phyloP scores from a whole-genome alignment of 2,113 vertebrate species.

The Mola mola region DNA sequence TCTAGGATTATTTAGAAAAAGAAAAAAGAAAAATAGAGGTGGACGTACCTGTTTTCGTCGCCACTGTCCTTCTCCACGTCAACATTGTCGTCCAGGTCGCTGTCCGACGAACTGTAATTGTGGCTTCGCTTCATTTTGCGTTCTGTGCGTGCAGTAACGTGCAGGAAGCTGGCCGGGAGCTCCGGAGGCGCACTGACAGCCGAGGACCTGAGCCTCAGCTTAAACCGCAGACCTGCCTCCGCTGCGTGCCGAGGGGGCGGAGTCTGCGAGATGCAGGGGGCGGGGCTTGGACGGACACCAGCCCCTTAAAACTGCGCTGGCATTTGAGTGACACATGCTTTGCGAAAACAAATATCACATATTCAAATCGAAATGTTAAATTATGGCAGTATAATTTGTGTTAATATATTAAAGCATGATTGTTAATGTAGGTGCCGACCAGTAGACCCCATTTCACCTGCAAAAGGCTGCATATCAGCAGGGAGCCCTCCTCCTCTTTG shows the following conservation, averaged over 20 bases:
- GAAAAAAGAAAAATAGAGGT: too few relatives aligned
- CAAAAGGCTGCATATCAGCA: conserved; percentile 32
- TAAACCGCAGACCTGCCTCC: conserved; percentile 43
- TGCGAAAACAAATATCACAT: too few relatives aligned
- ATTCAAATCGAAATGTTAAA: too few relatives aligned
- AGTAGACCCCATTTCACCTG: conserved; percentile 16
- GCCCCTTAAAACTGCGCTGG: conserved; percentile 55
- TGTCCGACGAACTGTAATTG: conserved; percentile 94
- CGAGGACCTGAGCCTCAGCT: conserved; percentile 23
- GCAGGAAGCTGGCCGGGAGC: neutral
- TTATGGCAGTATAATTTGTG: too few relatives aligned
- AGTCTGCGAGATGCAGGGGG: conserved; percentile 3
- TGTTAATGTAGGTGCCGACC: conserved; percentile 1
- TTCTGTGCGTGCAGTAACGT: too few relatives aligned
- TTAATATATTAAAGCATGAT: conserved; percentile 3
- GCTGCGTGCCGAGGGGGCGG: conserved; percentile 47
- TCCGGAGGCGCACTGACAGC: conserved; percentile 31
- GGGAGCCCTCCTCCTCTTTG: conserved; percentile 43
- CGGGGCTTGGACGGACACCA: conserved; percentile 7
- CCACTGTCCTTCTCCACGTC: conserved; percentile 96
- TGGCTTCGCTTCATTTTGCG: conserved; percentile 88
- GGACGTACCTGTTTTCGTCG: conserved; percentile 89
- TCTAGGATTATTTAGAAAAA: too few relatives aligned
- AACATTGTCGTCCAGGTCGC: conserved; percentile 92
- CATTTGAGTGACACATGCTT: too few relatives aligned